phyloP scores from a whole-genome alignment of 2,113 vertebrate genomes.

The Phyllopteryx taeniolatus region DNA sequence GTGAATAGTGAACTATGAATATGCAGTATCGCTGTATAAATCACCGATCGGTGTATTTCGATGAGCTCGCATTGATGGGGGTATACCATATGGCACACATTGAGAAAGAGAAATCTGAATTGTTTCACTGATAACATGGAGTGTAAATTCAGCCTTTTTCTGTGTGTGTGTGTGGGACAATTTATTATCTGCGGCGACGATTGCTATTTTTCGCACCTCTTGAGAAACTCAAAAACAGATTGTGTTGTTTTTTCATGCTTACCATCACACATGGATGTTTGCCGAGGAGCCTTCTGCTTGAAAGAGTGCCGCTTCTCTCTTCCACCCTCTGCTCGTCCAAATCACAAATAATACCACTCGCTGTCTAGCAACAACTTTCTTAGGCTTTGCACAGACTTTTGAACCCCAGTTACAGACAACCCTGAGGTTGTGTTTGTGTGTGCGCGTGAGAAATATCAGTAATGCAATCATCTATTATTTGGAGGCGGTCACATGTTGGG shows the following conservation, averaged over 20 bases:
- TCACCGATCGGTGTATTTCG: too few species aligned
- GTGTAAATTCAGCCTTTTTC: neutral
- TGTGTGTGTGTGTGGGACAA: constrained; percentile 11
- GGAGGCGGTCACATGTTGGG: constrained; percentile 26
- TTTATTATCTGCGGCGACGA: constrained; percentile 27
- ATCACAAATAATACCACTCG: constrained; percentile 38
- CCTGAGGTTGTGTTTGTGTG: neutral
- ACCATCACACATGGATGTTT: constrained; percentile 58
- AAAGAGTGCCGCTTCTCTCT: constrained; percentile 34
- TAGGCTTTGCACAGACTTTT: constrained; percentile 8
- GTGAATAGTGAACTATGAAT: too few species aligned
- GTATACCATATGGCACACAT: neutral
- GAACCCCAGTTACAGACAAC: constrained; percentile 40
- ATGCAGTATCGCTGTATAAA: too few species aligned
- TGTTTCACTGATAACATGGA: neutral
- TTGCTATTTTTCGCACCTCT: constrained; percentile 36
- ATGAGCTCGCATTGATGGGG: too few species aligned
- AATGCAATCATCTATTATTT: constrained; percentile 43
- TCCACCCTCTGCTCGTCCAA: constrained; percentile 55
- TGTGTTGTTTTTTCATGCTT: constrained; percentile 62
- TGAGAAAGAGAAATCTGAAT: neutral
- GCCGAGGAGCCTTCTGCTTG: constrained; percentile 53
- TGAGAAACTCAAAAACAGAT: constrained; percentile 58
- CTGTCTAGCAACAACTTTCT: constrained; percentile 49
- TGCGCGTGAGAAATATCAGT: neutral